Conservation (phyloP, 2,888 invertebrate species). For the Chymomyza caudatula region DNA sequence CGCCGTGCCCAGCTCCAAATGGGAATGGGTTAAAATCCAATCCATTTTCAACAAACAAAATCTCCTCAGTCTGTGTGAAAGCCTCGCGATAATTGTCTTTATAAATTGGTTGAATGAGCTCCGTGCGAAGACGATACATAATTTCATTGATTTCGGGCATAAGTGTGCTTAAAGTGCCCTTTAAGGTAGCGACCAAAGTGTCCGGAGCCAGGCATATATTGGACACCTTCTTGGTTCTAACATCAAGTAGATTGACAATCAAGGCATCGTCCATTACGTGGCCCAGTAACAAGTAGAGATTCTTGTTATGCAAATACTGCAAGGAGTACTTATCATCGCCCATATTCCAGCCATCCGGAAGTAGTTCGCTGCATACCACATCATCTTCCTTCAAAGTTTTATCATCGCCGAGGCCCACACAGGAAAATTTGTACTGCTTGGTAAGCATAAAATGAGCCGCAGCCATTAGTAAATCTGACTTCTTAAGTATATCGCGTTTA, state of each 20-base stretch:
- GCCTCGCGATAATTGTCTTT: background rate
- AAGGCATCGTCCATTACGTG: conserved; percentile 81
- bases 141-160: conserved; percentile 82
- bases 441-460: conserved; percentile 80
- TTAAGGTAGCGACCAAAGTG: conserved; percentile 79
- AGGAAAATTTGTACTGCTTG: conserved; percentile 79
- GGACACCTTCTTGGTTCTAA: conserved; percentile 79
- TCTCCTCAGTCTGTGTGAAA: background rate
- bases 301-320: conserved; percentile 83
- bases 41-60: too few relatives aligned
- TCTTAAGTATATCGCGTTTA: conserved; percentile 77
- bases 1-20: background rate
- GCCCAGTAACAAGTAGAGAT: conserved; percentile 83
- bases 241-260: conserved; percentile 82
- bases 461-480: conserved; percentile 81
- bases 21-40: background rate
- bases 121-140: conserved; percentile 81
- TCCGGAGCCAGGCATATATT: conserved; percentile 81
- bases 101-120: conserved; percentile 82
- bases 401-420: conserved; percentile 80
- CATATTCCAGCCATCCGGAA: conserved; percentile 87
- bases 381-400: conserved; percentile 81
- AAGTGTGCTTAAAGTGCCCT: conserved; percentile 81
- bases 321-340: conserved; percentile 82
- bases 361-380: conserved; percentile 82